Percentiles rank a stretch among this genome's conserved stretches.
These are phyloP conservation scores for Myiagra hebetior DNA, from an alignment of 2,113 vertebrate genomes.

Conservation along the genomic window DNA sequence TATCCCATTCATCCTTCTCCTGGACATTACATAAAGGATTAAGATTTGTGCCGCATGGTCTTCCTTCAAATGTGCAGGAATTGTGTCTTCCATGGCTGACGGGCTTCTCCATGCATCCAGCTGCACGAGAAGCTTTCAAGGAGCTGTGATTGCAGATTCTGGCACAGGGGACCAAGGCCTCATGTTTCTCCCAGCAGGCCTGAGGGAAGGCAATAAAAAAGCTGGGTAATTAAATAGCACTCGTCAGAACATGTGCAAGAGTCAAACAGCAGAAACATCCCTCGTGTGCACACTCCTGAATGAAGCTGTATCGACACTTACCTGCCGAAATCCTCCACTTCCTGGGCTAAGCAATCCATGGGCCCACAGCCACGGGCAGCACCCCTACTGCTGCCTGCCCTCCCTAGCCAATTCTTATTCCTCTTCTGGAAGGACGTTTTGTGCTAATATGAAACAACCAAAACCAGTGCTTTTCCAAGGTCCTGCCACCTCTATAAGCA, in stretches of 20 bases:
- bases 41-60: not conserved
- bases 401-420: not conserved
- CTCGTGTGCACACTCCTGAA: not conserved
- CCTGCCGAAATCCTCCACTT: not conserved
- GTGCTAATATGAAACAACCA: not conserved
- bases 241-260: not conserved
- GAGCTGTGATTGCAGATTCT: not conserved
- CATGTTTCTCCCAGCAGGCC: not conserved
- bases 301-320: not conserved
- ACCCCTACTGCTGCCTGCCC: not conserved
- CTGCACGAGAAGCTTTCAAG: not conserved
- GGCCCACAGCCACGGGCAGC: not conserved
- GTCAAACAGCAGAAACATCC: not conserved
- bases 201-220: slow-evolving; percentile 2
- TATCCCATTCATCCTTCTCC: not conserved
- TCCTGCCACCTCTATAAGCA: not conserved
- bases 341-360: not conserved
- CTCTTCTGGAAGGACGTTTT: not conserved
- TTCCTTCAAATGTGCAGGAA: not conserved
- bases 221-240: not conserved
- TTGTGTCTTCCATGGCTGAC: not conserved
- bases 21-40: not conserved
- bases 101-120: not conserved
- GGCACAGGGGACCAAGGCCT: not conserved
- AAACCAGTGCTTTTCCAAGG: not conserved